Percentiles rank a stretch among this genome's conserved stretches.
Conservation (phyloP, 2,888 invertebrate species). For the Isoperla grammatica region DNA sequence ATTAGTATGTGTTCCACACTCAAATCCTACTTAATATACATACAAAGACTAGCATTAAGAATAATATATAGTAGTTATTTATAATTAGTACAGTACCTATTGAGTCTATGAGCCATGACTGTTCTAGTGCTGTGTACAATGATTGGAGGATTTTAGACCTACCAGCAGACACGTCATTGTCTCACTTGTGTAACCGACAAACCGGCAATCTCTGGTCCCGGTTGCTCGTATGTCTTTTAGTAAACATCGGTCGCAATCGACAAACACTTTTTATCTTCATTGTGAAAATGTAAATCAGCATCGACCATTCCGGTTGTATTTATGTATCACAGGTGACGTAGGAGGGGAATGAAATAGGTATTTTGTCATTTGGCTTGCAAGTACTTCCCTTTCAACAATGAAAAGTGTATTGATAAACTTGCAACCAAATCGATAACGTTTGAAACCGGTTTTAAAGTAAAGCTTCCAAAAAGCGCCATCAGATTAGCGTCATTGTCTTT, state of each 20-base stretch:
- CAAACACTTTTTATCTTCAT: no score
- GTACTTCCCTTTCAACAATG: no score
- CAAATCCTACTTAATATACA: constrained; percentile 19
- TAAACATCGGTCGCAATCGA: no score
- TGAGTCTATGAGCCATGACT: not conserved
- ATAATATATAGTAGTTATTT: constrained; percentile 8
- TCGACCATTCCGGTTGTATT: not conserved
- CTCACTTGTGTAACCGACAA: no score
- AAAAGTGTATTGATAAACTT: no score
- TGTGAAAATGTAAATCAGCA: not conserved
- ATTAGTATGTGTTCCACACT: constrained; percentile 9
- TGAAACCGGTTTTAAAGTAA: no score
- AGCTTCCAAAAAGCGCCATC: no score
- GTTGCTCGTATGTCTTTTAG: no score
- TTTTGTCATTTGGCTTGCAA: not conserved
- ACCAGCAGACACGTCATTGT: no score
- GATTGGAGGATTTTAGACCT: not conserved
- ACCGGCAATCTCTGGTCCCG: no score
- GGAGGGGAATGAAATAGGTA: not conserved
- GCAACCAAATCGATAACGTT: no score
- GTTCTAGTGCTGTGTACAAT: not conserved
- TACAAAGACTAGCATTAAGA: constrained; percentile 30
- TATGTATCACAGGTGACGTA: constrained; percentile 8
- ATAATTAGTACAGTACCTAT: not conserved
- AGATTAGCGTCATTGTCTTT: no score